Base-by-base conservation (phyloP, 1,140 invertebrate species). In the Cherax destructor region DNA sequence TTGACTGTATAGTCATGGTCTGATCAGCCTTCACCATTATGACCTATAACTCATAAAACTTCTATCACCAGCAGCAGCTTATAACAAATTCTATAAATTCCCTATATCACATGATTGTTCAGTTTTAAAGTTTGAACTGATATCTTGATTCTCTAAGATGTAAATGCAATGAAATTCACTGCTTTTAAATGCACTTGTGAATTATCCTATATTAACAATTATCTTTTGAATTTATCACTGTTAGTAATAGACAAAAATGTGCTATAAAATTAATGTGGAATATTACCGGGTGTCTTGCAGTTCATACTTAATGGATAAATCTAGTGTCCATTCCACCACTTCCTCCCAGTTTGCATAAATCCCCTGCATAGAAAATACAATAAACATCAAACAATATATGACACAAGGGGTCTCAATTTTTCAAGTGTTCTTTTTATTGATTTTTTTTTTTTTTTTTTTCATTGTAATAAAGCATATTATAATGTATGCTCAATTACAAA, bases 111-210 rank as follows among this genome's bases (percentile, higher is more conserved):
- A 74, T 10, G 4, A 24, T 74, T 30, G 24, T 74, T 74, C 24
- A 74, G n/a, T 30, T 30, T 74, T 6, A 74, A 7, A 5, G 69
- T 74, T 9, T 74, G 69, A 74, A 30, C 69, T 74, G n/a, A 30
- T 10, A 74, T 30, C 11, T 9, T 30, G 11, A 30, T 9, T 74
- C n/a, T 74, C n/a, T 74, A 74, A 30, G 24, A 74, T 74, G 69
- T 30, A 74, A 21, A 4, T 65, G 61, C 61, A 65, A 65, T 65
- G 61, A 65, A 65, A 65, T 65, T 65, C 61, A 65, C 18, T 65
- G 69, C 24, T 6, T 7, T 74, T 74, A 74, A 74, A 74, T 74
- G 69, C 69, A 74, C 69, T 74, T 74, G 69, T 74, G 69, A 74
- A 74, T 74, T 74, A 74, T 16, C 18, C 18, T n/a, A 65, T 5